These are phyloP conservation scores for Blastobasis adustella DNA, from an alignment of 2,888 invertebrate species.

Conservation along the genomic window DNA sequence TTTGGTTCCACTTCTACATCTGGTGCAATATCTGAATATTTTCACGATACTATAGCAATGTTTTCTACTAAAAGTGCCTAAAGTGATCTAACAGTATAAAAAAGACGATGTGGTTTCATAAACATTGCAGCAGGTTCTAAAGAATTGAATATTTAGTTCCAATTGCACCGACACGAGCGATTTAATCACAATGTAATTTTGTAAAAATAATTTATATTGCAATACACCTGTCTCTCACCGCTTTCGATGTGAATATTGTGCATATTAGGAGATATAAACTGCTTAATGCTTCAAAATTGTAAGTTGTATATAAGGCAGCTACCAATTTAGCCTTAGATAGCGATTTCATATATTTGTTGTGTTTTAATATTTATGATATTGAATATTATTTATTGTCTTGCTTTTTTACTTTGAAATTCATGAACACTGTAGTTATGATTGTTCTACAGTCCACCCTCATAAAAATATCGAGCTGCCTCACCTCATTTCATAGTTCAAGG, in stretches of 20 bases:
- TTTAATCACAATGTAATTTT: conserved; percentile 67
- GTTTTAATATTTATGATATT: too few species aligned
- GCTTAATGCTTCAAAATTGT: conserved; percentile 57
- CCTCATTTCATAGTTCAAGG: neutral
- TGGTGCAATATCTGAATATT: too few species aligned
- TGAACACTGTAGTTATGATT: too few species aligned
- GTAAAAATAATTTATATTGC: conserved; percentile 42
- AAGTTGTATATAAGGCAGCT: conserved; percentile 26
- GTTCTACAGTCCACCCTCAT: too few species aligned
- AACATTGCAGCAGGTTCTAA: conserved; percentile 62
- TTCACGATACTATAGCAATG: too few species aligned
- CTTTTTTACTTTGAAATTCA: too few species aligned
- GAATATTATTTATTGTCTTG: too few species aligned
- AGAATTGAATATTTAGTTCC: conserved; percentile 50
- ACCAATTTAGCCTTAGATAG: too few species aligned
- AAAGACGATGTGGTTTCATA: conserved; percentile 36
- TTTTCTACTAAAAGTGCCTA: too few species aligned
- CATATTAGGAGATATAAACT: conserved; percentile 30
- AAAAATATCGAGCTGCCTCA: too few species aligned
- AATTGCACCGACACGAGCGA: conserved; percentile 63
- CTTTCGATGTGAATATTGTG: conserved; percentile 45
- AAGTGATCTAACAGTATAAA: neutral
- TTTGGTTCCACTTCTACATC: too few species aligned
- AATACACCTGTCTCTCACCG: conserved; percentile 52
- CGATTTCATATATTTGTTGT: too few species aligned